These are phyloP conservation scores for Spongilla lacustris DNA, from an alignment of 37 sponge, comb jelly and placozoan genomes.

Conservation along the genomic window DNA sequence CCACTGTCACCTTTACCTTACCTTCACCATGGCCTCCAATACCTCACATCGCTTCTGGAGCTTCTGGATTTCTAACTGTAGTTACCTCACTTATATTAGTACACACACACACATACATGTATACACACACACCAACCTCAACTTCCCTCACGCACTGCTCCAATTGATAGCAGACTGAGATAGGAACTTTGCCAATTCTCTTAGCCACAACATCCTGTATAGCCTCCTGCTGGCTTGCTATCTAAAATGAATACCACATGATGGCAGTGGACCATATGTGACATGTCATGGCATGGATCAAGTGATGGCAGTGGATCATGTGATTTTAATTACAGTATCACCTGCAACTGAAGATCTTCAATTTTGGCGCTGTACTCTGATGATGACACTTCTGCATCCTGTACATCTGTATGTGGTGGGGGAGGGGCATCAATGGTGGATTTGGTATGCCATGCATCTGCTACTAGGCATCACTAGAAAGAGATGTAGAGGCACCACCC, in stretches of 20 bases:
- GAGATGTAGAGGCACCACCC: no score
- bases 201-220: background rate
- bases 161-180: conserved; percentile 35
- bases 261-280: background rate
- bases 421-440: no score
- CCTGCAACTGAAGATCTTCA: conserved; percentile 32
- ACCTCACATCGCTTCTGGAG: conserved; percentile 10
- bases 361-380: conserved; percentile 7
- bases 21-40: conserved; percentile 21
- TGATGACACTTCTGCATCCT: background rate
- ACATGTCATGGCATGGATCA: no score
- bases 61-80: conserved; percentile 38
- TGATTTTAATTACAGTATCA: background rate
- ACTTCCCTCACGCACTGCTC: conserved; percentile 59
- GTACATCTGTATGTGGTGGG: background rate
- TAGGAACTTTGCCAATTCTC: conserved; percentile 24
- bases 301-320: no score
- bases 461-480: no score
- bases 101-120: background rate
- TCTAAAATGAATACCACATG: conserved; percentile 28
- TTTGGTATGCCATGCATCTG: no score
- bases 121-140: conserved; percentile 16
- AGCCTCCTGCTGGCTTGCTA: conserved; percentile 23
- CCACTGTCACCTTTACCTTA: background rate
- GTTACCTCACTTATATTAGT: background rate